Evolutionary conservation across 1,140 invertebrate species (phyloP).

Genomic region (Dermatophagoides farinae): DNA sequence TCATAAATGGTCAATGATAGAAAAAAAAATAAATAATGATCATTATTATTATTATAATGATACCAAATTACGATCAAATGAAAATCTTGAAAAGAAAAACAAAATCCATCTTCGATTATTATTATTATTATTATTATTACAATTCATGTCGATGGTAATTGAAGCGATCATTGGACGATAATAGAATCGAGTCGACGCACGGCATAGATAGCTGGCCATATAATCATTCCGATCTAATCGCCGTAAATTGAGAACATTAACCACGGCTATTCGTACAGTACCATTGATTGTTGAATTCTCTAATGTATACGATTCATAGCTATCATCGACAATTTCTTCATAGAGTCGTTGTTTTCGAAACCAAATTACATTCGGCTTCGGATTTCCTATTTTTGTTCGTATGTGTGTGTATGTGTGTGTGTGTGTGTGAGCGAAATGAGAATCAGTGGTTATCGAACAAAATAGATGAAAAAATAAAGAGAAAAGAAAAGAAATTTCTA

Average conservation of each 20-base stretch:
- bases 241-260: neutral
- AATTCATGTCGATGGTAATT: slow-evolving; percentile 9
- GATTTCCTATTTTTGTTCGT: neutral
- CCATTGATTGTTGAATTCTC: neutral
- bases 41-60: neutral
- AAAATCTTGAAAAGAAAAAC: neutral
- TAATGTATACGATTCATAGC: neutral
- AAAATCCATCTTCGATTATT: neutral
- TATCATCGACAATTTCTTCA: slow-evolving; percentile 3
- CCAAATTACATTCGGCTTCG: slow-evolving; percentile 3
- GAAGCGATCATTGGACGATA: neutral
- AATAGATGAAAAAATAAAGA: neutral
- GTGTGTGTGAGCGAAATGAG: too few relatives aligned
- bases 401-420: too few relatives aligned
- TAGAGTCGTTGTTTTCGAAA: neutral
- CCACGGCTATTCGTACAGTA: neutral
- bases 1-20: neutral
- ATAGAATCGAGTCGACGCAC: neutral
- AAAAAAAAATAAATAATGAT: neutral
- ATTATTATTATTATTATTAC: neutral
- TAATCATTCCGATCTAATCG: slow-evolving; percentile 5
- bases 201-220: neutral
- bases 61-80: neutral
- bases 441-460: too few relatives aligned
- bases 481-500: neutral